Conservation (phyloP, 1,140 invertebrate species). For the Drosophila busckii region DNA sequence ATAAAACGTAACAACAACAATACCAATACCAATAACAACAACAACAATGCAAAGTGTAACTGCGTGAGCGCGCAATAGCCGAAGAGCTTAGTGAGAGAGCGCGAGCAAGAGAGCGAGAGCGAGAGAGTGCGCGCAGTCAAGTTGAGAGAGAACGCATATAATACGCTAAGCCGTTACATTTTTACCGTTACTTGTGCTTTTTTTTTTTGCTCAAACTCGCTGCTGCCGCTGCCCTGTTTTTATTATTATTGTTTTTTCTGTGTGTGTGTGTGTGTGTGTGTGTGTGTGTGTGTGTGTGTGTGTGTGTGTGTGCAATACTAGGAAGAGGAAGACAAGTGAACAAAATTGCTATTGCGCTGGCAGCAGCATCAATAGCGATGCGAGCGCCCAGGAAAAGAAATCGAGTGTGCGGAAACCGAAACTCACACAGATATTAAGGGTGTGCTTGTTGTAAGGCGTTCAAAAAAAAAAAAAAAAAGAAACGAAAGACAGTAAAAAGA, state of each 20-base stretch:
- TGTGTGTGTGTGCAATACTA: background rate
- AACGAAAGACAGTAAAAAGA: too few relatives aligned
- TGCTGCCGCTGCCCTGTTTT: too few relatives aligned
- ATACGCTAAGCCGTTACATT: slow-evolving; percentile 36
- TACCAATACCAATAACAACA: slow-evolving; percentile 16
- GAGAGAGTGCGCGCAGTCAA: slow-evolving; percentile 31
- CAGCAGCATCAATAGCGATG: slow-evolving; percentile 63
- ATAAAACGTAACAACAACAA: slow-evolving; percentile 41
- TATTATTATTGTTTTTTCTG: slow-evolving; percentile 21
- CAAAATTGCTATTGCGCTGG: slow-evolving; percentile 69
- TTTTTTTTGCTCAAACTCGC: background rate
- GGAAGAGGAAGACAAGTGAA: slow-evolving; percentile 64
- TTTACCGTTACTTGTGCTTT: slow-evolving; percentile 38
- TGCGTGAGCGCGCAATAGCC: slow-evolving; percentile 28
- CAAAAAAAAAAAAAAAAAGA: too few relatives aligned
- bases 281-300: slow-evolving; percentile 3
- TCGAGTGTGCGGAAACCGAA: slow-evolving; percentile 1
- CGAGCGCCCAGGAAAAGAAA: slow-evolving; percentile 1
- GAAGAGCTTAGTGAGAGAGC: slow-evolving; percentile 13
- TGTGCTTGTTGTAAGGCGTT: too few relatives aligned
- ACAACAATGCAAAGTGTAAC: slow-evolving; percentile 42
- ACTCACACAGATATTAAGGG: slow-evolving; percentile 34
- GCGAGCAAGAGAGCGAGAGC: background rate
- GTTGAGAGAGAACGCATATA: too few relatives aligned
- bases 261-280: slow-evolving; percentile 2